Base-by-base conservation (phyloP, 2,113 vertebrate genomes). In the Malurus cyaneus region DNA sequence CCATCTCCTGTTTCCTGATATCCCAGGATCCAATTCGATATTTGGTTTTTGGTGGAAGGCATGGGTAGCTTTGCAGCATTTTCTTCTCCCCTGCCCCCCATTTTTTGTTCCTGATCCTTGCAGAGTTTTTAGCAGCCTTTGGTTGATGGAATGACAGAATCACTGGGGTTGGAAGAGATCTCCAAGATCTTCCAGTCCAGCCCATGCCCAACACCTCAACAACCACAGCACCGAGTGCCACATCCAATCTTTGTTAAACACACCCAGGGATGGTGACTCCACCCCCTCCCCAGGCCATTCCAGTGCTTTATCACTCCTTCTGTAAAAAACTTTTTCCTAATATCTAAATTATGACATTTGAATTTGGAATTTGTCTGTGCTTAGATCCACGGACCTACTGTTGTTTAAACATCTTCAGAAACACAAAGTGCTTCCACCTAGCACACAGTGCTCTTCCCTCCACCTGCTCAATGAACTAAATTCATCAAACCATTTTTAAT, bases 401-500 rank as follows among this genome's bases (percentile, higher is more conserved):
- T 14, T 62, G 46, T 59, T 88, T 15, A 80, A 70, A 31, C 17
- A 28, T 46, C 41, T 80, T 31, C 32, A 64, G 59, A 74, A 83
- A 21, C 44, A 66, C 34, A 0, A 60, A 57, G 8, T 59, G 21
- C 78, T 86, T 71, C 64, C 44, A 8, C 41, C 44, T 53, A 54
- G 70, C 25, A 42, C 11, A 20, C 0, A 50, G 21, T 36, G 71
- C 42, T 67, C 14, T 26, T 80, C 85, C 71, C 76, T 88, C 50
- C 88, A 86, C 92, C 88, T 93, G 60, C 53, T 86, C 76, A 64
- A 34, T 23, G 72, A 62, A 26, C 67, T 83, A 19, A 67, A 70
- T 60, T 73, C 47, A 66, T 94, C 79, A 88, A 88, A 65, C 74
- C 14, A 16, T 52, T 92, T 95, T 93, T 84, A 86, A 88, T 93